phyloP scores from a whole-genome alignment of 2,797 vertebrate genomes.

The Parambassis ranga region DNA sequence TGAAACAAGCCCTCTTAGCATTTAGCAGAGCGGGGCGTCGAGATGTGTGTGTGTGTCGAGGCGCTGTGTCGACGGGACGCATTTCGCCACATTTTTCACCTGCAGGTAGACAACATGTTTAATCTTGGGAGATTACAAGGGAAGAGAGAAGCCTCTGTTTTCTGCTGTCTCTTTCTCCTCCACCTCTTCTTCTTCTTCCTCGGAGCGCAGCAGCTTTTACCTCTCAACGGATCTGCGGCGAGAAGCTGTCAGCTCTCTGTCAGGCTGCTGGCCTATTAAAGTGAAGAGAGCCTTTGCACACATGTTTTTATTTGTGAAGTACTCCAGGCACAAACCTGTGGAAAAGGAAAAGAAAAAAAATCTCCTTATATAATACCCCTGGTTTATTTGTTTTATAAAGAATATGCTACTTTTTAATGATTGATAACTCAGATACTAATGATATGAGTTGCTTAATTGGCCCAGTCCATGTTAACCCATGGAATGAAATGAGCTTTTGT shows the following conservation, averaged over 20 bases:
- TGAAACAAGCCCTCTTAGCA: slow-evolving; percentile 47
- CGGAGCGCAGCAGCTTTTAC: slow-evolving; percentile 37
- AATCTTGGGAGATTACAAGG: slow-evolving; percentile 71
- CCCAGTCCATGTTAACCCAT: slow-evolving; percentile 45
- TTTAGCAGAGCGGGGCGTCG: slow-evolving; percentile 50
- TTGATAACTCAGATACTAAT: too few relatives aligned
- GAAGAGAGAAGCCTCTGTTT: slow-evolving; percentile 43
- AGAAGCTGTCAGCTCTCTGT: slow-evolving; percentile 57
- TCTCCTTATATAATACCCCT: not conserved
- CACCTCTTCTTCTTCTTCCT: slow-evolving; percentile 32
- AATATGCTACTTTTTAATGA: too few relatives aligned
- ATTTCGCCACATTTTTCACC: slow-evolving; percentile 55
- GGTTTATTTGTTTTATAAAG: too few relatives aligned
- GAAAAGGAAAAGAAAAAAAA: slow-evolving; percentile 9
- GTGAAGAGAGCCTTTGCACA: slow-evolving; percentile 32
- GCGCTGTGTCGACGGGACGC: slow-evolving; percentile 54
- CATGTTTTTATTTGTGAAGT: slow-evolving; percentile 29
- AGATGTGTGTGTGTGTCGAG: slow-evolving; percentile 49
- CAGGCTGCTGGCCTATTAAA: slow-evolving; percentile 46
- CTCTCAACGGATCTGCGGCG: slow-evolving; percentile 44
- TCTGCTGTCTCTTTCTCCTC: slow-evolving; percentile 40
- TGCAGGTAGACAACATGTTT: slow-evolving; percentile 71
- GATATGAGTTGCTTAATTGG: too few relatives aligned
- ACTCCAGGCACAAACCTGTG: slow-evolving; percentile 22
- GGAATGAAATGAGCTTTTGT: slow-evolving; percentile 51